Base-by-base conservation (phyloP, 2,888 invertebrate genomes). In the Clunio marinus region DNA sequence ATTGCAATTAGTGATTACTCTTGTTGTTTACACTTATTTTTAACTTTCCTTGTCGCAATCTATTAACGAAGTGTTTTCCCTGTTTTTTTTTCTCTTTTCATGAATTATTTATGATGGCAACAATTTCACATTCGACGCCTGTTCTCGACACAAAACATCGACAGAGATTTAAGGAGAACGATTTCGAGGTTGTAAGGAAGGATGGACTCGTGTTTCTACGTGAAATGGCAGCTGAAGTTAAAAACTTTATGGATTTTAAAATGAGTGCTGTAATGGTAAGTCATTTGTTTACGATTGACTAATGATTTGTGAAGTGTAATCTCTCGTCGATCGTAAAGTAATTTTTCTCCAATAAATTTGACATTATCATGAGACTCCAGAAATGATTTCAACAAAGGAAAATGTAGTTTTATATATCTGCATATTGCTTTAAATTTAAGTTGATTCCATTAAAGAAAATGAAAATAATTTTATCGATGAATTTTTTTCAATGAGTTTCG, bases 181-280 rank as follows among this genome's bases (percentile, higher is more conserved):
- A 89, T 72, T 86, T 89, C 70, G 86, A 87, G 73, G 89, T 93
- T 70, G 85, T 84, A 65, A 85, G 89, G 71, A 91, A 92, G 77
- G 94, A 95, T 75, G 92, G 94, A 7, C 82, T 91, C 71, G 83
- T 92, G 71, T 82, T 95, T 73, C 88, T 94, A 70, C 84, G 91
- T 59, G 93, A 95, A 78, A 88, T 93, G 83, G 91, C 92, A 10
- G 85, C 86, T 0, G 93, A 95, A 80, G 92, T 96, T 68, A 92
- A 93, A 79, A 92, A 91, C 77, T 91, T 94, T 85, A 89, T 93
- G 88, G 92, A 93, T 77, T 91, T 93, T 80, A 93, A 93, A 81
- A 91, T 89, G 80, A 90, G 91, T 77, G 91, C 93, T 28, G 92
- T 94, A 68, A 89, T 91, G 90, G 94, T 93, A 80, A 87, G 86